Evolutionary conservation across 2,113 vertebrate species (phyloP), one percentile per base, ranked within the genome.

Genomic region (Psittacula cyanocephala): DNA sequence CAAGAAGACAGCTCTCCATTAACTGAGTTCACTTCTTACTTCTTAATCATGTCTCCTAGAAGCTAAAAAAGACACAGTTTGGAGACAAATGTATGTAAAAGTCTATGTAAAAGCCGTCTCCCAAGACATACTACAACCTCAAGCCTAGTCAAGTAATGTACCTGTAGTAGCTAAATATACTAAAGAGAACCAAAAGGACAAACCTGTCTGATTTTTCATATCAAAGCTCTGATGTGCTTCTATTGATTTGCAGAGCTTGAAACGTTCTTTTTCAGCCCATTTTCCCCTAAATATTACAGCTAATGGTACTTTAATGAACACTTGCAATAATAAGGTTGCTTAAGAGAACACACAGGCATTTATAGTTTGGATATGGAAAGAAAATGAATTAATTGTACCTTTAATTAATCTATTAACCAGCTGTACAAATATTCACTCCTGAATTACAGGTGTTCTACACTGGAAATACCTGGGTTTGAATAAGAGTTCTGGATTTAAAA

Each of bases 281-380:
- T 82, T 89, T 93, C 89, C 80, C 80, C 86, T 87, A 96, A 93
- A 96, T 97, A 93, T 84, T 91, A 94, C 78, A 95, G 64, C 50
- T 95, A 88, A 63, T 88, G 41, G 41, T 97, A 97, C 97, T 96
- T 97, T 97, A 98, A 98, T 96, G 96, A 98, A 95, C 89, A 97
- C 65, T 82, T 95, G 83, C 94, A 95, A 89, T 91, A 96, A 91
- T 88, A 55, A 91, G 92, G 83, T 86, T 91, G 94, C 90, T 97
- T 93, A 93, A 96, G 83, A 81, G 68, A 95, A 84, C 84, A 84
- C 65, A 91, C 22, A 93, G 80, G 72, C 77, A 94, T 96, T 96
- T 90, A 95, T 78, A 83, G 88, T 82, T n/a, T 65, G 55, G 35
- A 94, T 91, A 69, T 86, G 49, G 70, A 44, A 80, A 93, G 50